Evolutionary conservation across 2,888 invertebrate species (phyloP).

Genomic region (Oscheius myriophilus): DNA sequence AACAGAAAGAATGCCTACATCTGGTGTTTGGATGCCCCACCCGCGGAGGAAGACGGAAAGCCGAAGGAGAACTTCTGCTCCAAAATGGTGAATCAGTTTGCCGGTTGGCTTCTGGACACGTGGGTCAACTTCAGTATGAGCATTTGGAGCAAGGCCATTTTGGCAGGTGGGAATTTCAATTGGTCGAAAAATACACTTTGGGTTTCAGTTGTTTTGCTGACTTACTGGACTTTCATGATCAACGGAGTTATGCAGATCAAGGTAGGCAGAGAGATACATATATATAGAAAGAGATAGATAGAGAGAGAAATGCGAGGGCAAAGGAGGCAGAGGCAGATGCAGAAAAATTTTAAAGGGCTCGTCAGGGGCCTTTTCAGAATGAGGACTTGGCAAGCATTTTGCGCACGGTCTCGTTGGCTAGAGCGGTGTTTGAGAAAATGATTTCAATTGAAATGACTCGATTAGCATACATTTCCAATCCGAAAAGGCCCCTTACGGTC

Average conservation of each 20-base stretch:
- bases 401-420: too few species aligned
- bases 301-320: too few species aligned
- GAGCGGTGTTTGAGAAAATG: too few species aligned
- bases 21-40: slow-evolving; percentile 49
- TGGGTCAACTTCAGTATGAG: slow-evolving; percentile 69
- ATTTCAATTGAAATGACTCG: too few species aligned
- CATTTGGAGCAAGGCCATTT: slow-evolving; percentile 52
- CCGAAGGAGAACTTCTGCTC: slow-evolving; percentile 13
- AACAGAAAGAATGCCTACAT: slow-evolving; percentile 61
- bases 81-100: slow-evolving; percentile 29
- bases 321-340: too few species aligned
- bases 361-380: too few species aligned
- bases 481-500: too few species aligned
- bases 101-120: slow-evolving; percentile 41
- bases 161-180: slow-evolving; percentile 33
- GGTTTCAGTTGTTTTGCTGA: slow-evolving; percentile 34
- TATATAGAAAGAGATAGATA: too few species aligned
- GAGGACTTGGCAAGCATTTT: too few species aligned
- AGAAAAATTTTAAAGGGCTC: background rate
- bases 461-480: too few species aligned
- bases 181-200: background rate
- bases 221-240: slow-evolving; percentile 66
- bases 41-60: slow-evolving; percentile 36
- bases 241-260: slow-evolving; percentile 66
- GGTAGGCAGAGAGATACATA: too few species aligned